Percentiles rank a stretch among this genome's conserved stretches.
These are phyloP conservation scores for Scortum barcoo DNA, from an alignment of 2,113 vertebrate species.

Conservation along the genomic window DNA sequence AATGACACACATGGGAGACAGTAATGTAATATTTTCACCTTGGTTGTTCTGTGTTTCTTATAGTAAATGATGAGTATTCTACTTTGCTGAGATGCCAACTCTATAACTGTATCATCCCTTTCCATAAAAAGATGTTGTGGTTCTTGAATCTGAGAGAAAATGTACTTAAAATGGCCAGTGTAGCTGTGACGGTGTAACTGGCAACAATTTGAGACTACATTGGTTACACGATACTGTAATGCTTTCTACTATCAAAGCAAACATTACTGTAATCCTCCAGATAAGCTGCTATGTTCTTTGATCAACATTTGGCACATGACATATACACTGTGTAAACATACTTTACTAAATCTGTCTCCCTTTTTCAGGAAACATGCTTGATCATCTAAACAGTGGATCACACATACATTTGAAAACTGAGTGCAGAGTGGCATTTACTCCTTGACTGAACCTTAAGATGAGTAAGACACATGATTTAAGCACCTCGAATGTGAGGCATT, in stretches of 20 bases:
- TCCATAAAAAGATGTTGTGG: slow-evolving; percentile 55
- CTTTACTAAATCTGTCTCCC: neutral
- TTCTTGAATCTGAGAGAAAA: slow-evolving; percentile 42
- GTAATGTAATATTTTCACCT: neutral
- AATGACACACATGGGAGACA: neutral
- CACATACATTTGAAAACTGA: neutral
- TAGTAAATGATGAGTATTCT: neutral
- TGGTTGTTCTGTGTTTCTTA: neutral
- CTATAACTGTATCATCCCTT: slow-evolving; percentile 17
- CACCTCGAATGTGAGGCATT: neutral
- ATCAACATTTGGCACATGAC: neutral
- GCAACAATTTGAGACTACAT: slow-evolving; percentile 17
- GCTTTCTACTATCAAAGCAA: slow-evolving; percentile 11
- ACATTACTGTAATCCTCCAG: slow-evolving; percentile 3
- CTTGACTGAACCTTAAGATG: neutral
- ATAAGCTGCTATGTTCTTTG: neutral
- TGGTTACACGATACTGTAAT: slow-evolving; percentile 22
- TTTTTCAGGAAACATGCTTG: neutral
- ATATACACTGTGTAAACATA: neutral
- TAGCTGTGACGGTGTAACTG: slow-evolving; percentile 12
- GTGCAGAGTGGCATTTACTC: neutral
- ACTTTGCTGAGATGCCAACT: neutral
- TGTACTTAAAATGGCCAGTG: neutral
- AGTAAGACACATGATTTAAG: neutral
- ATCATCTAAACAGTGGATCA: neutral